Conservation (phyloP, 2,797 vertebrate species). For the Scleropages formosus region DNA sequence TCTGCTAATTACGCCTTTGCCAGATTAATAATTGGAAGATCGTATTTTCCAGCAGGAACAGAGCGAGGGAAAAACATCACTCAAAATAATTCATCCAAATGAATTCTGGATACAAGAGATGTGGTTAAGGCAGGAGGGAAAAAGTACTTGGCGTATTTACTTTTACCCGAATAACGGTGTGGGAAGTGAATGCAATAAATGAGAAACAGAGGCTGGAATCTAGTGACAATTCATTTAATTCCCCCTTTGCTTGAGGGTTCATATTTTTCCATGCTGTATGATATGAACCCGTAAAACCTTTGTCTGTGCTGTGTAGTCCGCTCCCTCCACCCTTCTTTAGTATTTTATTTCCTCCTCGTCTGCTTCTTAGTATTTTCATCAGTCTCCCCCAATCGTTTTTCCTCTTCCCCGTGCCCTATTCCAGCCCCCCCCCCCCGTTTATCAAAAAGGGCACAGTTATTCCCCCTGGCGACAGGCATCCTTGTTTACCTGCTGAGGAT, state of each 20-base stretch:
- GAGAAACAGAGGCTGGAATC: constrained; percentile 12
- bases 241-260: constrained; percentile 51
- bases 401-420: neutral
- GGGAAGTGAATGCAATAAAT: neutral
- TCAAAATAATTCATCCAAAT: neutral
- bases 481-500: constrained; percentile 78
- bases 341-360: constrained; percentile 3
- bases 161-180: neutral
- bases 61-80: constrained; percentile 31
- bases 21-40: constrained; percentile 69
- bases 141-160: neutral
- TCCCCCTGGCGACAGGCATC: constrained; percentile 67
- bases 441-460: constrained; percentile 61
- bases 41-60: constrained; percentile 61
- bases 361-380: neutral
- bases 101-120: constrained; percentile 19
- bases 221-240: constrained; percentile 54
- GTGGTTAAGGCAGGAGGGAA: neutral
- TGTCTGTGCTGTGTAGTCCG: neutral
- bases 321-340: neutral
- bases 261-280: constrained; percentile 51
- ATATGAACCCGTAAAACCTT: constrained; percentile 36
- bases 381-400: neutral
- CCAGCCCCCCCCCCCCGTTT: constrained; percentile 53
- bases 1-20: constrained; percentile 68